Percentiles rank a stretch among this genome's conserved stretches.
Evolutionary conservation across 2,797 vertebrate genomes (phyloP).

Genomic region (Podarcis siculus): DNA sequence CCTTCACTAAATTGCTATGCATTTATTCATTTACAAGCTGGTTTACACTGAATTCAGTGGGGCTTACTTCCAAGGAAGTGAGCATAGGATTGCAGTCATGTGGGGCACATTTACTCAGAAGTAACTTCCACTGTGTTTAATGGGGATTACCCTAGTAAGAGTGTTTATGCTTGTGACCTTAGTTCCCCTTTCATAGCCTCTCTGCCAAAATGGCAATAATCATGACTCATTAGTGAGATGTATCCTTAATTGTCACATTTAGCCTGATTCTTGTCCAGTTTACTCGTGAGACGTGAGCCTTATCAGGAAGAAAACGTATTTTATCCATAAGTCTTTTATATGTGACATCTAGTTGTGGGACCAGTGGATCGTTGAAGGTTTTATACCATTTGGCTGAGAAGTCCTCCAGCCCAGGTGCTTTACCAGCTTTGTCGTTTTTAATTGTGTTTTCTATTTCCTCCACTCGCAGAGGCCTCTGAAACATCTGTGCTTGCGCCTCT

Average conservation of each 20-base stretch:
- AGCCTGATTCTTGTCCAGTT: too few species aligned
- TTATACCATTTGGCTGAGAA: background rate
- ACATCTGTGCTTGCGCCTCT: background rate
- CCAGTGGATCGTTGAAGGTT: background rate
- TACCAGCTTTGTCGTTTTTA: background rate
- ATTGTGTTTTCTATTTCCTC: background rate
- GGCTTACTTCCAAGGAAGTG: too few species aligned
- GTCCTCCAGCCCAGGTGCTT: background rate
- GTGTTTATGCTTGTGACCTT: too few species aligned
- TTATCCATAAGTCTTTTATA: background rate
- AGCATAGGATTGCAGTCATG: too few species aligned
- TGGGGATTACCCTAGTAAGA: too few species aligned
- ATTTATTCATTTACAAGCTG: too few species aligned
- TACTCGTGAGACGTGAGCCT: background rate
- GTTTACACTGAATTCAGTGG: too few species aligned
- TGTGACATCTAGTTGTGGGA: background rate
- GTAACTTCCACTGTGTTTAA: too few species aligned
- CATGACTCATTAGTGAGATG: background rate
- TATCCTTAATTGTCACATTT: background rate
- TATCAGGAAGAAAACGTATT: background rate
- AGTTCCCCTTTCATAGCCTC: too few species aligned
- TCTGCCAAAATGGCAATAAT: too few species aligned
- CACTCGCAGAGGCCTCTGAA: background rate
- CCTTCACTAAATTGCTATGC: too few species aligned
- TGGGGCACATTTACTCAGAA: too few species aligned